Conservation (phyloP, 2,113 vertebrate genomes). For the Mus pahari region DNA sequence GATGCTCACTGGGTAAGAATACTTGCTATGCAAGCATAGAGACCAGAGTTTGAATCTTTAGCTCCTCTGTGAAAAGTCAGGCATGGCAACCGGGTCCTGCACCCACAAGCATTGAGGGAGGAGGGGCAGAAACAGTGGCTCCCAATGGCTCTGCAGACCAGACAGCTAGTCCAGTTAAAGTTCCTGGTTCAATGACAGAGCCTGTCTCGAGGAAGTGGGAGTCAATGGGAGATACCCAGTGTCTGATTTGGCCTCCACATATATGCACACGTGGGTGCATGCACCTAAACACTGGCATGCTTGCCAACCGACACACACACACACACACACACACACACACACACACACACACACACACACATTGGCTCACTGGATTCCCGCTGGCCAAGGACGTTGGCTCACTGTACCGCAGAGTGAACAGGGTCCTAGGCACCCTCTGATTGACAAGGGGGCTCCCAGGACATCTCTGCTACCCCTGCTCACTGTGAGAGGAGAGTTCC, state of each 20-base stretch:
- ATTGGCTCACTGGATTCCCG: not conserved
- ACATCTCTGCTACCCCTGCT: not conserved
- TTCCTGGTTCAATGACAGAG: not conserved
- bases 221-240: not conserved
- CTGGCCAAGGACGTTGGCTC: not conserved
- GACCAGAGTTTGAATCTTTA: not conserved
- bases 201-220: not conserved
- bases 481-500: not conserved
- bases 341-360: not conserved
- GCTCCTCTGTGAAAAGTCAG: not conserved
- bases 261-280: not conserved
- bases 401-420: not conserved
- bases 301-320: not conserved
- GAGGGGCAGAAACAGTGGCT: not conserved
- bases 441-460: not conserved
- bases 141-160: not conserved
- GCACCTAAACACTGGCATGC: not conserved
- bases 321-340: not conserved
- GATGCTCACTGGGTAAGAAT: not conserved
- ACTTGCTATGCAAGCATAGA: not conserved
- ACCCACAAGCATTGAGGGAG: not conserved
- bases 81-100: not conserved
- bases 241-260: not conserved
- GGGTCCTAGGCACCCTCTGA: not conserved
- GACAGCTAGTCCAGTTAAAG: not conserved